phyloP scores from a whole-genome alignment of 1,140 invertebrate species.

The Berghia stephanieae region DNA sequence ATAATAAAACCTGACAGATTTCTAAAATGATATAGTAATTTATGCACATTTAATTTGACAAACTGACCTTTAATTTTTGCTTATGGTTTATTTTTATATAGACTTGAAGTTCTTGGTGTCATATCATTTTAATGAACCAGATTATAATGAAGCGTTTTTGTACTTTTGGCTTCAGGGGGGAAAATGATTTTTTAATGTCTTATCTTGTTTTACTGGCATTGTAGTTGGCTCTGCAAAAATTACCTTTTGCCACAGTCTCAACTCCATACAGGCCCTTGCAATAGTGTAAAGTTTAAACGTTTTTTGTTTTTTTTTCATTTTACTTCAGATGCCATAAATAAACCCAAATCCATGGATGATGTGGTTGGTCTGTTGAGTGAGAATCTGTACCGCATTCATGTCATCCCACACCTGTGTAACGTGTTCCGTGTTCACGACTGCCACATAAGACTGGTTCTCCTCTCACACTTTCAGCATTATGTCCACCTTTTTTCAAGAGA shows the following conservation, averaged over 20 bases:
- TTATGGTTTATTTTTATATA: too few species aligned
- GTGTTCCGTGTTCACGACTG: conserved; percentile 56
- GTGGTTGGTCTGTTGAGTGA: conserved; percentile 39
- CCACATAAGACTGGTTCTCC: conserved; percentile 51
- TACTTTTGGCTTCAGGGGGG: too few species aligned
- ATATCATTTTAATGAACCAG: too few species aligned
- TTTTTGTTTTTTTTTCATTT: neutral
- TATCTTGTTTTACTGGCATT: too few species aligned
- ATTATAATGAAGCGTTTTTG: too few species aligned
- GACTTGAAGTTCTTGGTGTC: too few species aligned
- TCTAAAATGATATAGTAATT: neutral
- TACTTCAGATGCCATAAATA: neutral
- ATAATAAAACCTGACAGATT: neutral
- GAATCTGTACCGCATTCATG: conserved; percentile 42
- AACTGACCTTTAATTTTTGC: too few species aligned
- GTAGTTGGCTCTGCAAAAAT: too few species aligned
- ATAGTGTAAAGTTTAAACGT: neutral
- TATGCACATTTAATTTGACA: too few species aligned
- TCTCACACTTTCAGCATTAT: conserved; percentile 53
- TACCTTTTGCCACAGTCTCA: too few species aligned
- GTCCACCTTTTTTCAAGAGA: conserved; percentile 48
- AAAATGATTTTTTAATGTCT: too few species aligned
- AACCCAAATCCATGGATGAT: neutral
- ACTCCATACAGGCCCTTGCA: neutral
- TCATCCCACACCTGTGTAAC: conserved; percentile 54